Evolutionary conservation across 92 coral and sea anemone genomes (phyloP).

Genomic region (Porites divaricata): DNA sequence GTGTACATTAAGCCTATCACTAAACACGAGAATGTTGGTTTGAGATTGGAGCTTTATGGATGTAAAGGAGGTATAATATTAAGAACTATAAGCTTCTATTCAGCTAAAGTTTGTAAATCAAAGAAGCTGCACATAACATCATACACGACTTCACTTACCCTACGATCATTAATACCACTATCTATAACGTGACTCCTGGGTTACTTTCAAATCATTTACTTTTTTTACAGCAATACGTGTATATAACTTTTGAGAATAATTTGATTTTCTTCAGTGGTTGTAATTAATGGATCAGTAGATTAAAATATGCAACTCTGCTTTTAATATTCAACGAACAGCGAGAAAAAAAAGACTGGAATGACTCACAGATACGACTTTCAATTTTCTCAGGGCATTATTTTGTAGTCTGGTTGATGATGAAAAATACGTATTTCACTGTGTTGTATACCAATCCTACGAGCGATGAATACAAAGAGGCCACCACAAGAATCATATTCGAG

Average conservation of each 20-base stretch:
- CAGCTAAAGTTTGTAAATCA: no score
- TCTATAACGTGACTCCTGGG: no score
- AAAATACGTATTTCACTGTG: slow-evolving; percentile 5
- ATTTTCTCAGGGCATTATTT: slow-evolving; percentile 30
- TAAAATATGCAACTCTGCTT: not conserved
- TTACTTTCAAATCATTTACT: no score
- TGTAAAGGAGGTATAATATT: slow-evolving; percentile 58
- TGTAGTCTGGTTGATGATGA: slow-evolving; percentile 41
- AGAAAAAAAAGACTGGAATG: no score
- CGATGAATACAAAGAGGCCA: slow-evolving; percentile 16
- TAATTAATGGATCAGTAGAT: not conserved
- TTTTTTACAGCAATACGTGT: no score
- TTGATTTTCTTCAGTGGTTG: no score
- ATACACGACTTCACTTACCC: no score
- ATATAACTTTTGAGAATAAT: no score
- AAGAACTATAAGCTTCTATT: no score
- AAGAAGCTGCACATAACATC: no score
- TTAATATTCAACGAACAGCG: no score
- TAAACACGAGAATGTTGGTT: slow-evolving; percentile 61
- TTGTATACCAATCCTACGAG: slow-evolving; percentile 5
- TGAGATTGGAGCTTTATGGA: slow-evolving; percentile 73
- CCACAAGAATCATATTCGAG: not conserved
- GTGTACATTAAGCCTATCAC: slow-evolving; percentile 49
- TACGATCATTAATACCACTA: no score
- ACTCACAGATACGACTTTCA: not conserved